Conservation (phyloP, 2,113 vertebrate genomes). For the Amazona guildingii region DNA sequence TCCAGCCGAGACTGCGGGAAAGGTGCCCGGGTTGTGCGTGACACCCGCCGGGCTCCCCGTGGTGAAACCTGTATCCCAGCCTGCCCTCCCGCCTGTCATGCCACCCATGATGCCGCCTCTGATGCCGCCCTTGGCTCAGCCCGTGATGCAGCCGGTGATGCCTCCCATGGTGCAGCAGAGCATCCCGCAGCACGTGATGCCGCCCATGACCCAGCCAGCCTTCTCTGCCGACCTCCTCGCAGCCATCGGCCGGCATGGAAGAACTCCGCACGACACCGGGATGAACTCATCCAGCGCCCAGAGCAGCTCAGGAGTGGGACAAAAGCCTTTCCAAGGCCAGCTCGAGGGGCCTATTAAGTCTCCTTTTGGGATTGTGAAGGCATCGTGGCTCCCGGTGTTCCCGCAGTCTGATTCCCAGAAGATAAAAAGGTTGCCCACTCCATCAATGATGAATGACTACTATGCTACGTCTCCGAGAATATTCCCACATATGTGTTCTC, state of each 20-base stretch:
- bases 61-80: slow-evolving; percentile 61
- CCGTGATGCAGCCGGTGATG: slow-evolving; percentile 58
- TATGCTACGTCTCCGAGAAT: slow-evolving; percentile 86
- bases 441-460: slow-evolving; percentile 94
- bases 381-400: slow-evolving; percentile 77
- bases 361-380: slow-evolving; percentile 80
- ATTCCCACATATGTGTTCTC: slow-evolving; percentile 96
- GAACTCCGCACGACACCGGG: slow-evolving; percentile 33
- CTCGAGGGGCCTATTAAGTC: slow-evolving; percentile 65
- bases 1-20: slow-evolving; percentile 55
- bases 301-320: not conserved
- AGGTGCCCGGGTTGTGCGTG: slow-evolving; percentile 62
- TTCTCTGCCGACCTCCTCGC: slow-evolving; percentile 67
- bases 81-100: not conserved
- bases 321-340: slow-evolving; percentile 52
- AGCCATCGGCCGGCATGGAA: slow-evolving; percentile 51
- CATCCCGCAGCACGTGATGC: slow-evolving; percentile 44
- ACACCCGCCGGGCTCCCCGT: slow-evolving; percentile 44
- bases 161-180: slow-evolving; percentile 23
- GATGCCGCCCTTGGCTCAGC: slow-evolving; percentile 59
- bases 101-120: slow-evolving; percentile 39
- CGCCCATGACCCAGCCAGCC: slow-evolving; percentile 33
- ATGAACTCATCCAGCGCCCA: not conserved
- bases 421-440: slow-evolving; percentile 81
- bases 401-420: slow-evolving; percentile 65